Evolutionary conservation across 2,797 vertebrate species (phyloP), one percentile per base, ranked within the genome.

Genomic region (Cheirogaleus major): DNA sequence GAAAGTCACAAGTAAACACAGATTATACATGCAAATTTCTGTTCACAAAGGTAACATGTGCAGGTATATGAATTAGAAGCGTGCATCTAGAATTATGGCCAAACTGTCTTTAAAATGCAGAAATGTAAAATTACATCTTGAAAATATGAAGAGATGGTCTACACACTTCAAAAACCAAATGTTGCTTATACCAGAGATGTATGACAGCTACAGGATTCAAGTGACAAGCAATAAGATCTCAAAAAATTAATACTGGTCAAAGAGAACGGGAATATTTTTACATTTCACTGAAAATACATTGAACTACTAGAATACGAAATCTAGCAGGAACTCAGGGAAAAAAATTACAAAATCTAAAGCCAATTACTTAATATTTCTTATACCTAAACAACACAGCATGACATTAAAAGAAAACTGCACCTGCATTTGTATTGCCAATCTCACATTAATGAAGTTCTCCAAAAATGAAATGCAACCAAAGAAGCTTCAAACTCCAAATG

Each of bases 1-100:
- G 98, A 98, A 98, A 98, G 98, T 98, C 98, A 99, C 98, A 98
- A 98, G 98, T 98, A 98, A 99, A 99, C 98, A 99, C 98, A 98
- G 97, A 98, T 98, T 98, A 99, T 98, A 99, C 99, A 99, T 98
- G 98, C 98, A 99, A 98, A 98, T 96, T 98, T 98, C 97, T 98
- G 98, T 98, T 98, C 98, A 98, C 98, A 97, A 98, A 98, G 97
- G 55, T 98, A 98, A 98, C 98, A 95, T 98, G 97, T 98, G 98
- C 98, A 98, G 97, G 97, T 99, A 98, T 98, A 98, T 98, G 98
- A 98, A 98, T 98, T 98, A 98, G 98, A 98, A 98, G 97, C 98
- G 98, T 98, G 98, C 97, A 95, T 98, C 97, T 98, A 98, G 97
- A 97, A 85, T 98, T 97, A 97, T 96, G 98, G 98, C 96, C 97